Conservation (phyloP, 2,888 invertebrate genomes). For the Cerastoderma edule region DNA sequence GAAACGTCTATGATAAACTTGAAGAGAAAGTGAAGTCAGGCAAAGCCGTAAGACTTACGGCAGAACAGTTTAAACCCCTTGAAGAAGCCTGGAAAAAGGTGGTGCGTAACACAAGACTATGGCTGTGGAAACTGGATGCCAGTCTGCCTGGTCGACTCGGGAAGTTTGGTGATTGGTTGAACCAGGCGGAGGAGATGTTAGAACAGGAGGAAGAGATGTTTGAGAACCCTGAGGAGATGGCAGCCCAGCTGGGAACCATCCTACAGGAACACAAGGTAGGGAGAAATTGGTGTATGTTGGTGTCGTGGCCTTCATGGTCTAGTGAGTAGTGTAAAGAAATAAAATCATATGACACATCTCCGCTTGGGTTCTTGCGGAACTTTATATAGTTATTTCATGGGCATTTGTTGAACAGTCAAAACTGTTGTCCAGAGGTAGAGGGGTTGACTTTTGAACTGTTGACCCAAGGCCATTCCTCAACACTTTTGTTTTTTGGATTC, state of each 20-base stretch:
- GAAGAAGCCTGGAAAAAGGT: slow-evolving; percentile 92
- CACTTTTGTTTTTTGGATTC: too few species aligned
- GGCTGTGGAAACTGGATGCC: slow-evolving; percentile 95
- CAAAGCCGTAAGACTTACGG: slow-evolving; percentile 91
- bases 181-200: slow-evolving; percentile 87
- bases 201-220: slow-evolving; percentile 85
- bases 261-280: slow-evolving; percentile 89
- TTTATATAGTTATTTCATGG: too few species aligned
- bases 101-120: slow-evolving; percentile 86
- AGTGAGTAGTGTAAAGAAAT: not conserved
- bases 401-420: too few species aligned
- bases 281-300: too few species aligned
- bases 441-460: too few species aligned
- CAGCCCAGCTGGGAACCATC: slow-evolving; percentile 71
- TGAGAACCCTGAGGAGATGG: slow-evolving; percentile 87
- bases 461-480: too few species aligned
- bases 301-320: too few species aligned
- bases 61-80: slow-evolving; percentile 93
- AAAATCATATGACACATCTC: too few species aligned
- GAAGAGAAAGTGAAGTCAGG: slow-evolving; percentile 92
- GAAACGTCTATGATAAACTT: slow-evolving; percentile 90
- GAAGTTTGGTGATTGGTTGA: slow-evolving; percentile 94
- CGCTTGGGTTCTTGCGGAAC: too few species aligned
- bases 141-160: slow-evolving; percentile 94
- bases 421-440: too few species aligned